Base-by-base conservation (phyloP, 35 echinoderm and acorn worm species). In the Apostichopus japonicus region DNA sequence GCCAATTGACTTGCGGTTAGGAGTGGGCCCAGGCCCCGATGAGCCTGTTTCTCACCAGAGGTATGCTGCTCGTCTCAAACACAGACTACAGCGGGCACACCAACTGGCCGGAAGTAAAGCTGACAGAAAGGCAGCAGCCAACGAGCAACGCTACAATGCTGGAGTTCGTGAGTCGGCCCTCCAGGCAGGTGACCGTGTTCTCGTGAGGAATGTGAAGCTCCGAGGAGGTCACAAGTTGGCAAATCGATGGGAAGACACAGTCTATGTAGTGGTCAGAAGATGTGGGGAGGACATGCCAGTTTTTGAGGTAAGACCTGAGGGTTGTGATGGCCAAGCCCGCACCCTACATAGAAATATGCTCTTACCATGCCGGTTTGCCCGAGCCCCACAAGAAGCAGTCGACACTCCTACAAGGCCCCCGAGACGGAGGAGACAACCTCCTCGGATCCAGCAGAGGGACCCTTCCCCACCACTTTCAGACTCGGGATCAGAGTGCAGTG, bases 141-240 rank as follows among this genome's bases (percentile, higher is more conserved):
- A 77, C 5, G 19, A 24, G 8, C 8, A 24, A 24, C 70, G 82
- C 14, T 93, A 94, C 71, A 89, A 96, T 62, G 25, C 23, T 23
- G 70, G 19, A 23, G 77, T 94, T 8, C 56, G 91, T 1, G 93
- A 79, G 25, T 53, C 53, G 21, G 86, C 59, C 13, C 79, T 96
- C 54, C 19, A 15, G 19, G 8, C 23, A 75, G 95, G 95, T 77
- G 95, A 96, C 72, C 67, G 84, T 6, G 93, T 96, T 14, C 91
- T 94, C 6, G 95, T 96, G 9, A 94, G 77, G 54, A 94, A 94
- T 54, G 65, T 90, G 16, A 71, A 65, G 15, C 86, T 92, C 5
- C 13, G 56, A 24, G 95, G 95, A 15, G 91, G 93, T 54, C 95
- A 92, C 3, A 96, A 96, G 65, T 51, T 96, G 10, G 90, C 93